These are phyloP conservation scores for Orchestia grillus DNA, from an alignment of 1,140 invertebrate genomes.

Conservation along the genomic window DNA sequence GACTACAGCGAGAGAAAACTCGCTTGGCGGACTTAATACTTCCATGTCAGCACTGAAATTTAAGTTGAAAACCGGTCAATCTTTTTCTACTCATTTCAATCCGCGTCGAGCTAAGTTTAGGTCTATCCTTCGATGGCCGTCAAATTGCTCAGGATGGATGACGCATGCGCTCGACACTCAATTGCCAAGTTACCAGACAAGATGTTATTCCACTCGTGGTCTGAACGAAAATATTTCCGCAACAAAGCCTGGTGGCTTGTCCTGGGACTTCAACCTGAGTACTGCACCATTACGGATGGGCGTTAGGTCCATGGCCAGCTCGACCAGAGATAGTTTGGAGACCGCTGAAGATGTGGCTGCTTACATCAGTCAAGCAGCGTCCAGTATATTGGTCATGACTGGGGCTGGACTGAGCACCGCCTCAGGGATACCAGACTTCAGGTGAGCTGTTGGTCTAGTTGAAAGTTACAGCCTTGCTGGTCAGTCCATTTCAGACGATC, in stretches of 20 bases:
- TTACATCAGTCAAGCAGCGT: constrained; percentile 81
- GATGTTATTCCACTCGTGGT: background rate
- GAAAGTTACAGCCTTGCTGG: background rate
- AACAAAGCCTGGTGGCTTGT: background rate
- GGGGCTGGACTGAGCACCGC: constrained; percentile 93
- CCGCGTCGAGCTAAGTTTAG: background rate
- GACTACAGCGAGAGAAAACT: background rate
- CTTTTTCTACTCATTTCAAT: background rate
- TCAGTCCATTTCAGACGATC: no score
- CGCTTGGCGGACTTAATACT: background rate
- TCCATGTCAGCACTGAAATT: background rate
- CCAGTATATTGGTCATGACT: constrained; percentile 91
- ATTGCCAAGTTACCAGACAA: background rate
- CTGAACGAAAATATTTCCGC: background rate
- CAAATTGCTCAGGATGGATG: background rate
- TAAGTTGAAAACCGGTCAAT: background rate
- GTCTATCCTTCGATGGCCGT: background rate
- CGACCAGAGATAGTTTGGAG: background rate
- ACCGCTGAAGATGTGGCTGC: constrained; percentile 77
- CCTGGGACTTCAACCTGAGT: background rate
- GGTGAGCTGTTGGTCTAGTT: constrained; percentile 70
- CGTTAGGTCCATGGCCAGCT: background rate
- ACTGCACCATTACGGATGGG: background rate
- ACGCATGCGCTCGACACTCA: background rate
- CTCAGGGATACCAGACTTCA: constrained; percentile 91